phyloP scores from a whole-genome alignment of 2,113 vertebrate species.

The Embiotoca jacksoni region DNA sequence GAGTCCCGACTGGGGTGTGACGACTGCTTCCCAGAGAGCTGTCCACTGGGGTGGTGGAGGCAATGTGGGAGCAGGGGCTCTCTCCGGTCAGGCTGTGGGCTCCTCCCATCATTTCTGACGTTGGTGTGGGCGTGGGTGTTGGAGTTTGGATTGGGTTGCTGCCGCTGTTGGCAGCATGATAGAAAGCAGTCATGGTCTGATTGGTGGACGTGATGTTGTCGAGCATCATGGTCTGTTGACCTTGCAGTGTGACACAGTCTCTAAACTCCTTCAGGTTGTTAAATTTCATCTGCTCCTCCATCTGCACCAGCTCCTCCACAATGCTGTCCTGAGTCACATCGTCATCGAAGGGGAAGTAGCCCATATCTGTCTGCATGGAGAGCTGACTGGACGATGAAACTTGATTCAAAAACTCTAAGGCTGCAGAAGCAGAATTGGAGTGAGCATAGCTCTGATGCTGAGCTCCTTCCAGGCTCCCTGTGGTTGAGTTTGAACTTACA shows the following conservation, averaged over 20 bases:
- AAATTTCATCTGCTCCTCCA: conserved; percentile 99
- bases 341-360: conserved; percentile 95
- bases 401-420: conserved; percentile 80
- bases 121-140: conserved; percentile 89
- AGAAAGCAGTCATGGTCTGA: conserved; percentile 85
- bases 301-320: conserved; percentile 97
- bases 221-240: conserved; percentile 81
- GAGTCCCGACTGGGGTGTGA: conserved; percentile 94
- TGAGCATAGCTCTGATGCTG: conserved; percentile 83
- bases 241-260: conserved; percentile 85
- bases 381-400: conserved; percentile 87
- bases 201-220: conserved; percentile 84
- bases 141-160: conserved; percentile 90
- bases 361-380: conserved; percentile 87
- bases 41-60: conserved; percentile 93
- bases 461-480: conserved; percentile 81
- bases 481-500: conserved; percentile 83
- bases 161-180: conserved; percentile 88
- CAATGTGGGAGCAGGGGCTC: conserved; percentile 92
- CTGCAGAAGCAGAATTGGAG: conserved; percentile 63
- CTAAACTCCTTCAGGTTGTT: conserved; percentile 88
- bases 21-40: conserved; percentile 94
- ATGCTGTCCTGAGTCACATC: conserved; percentile 99
- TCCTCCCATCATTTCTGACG: conserved; percentile 91
- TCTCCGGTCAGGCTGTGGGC: conserved; percentile 89